Evolutionary conservation across 2,888 invertebrate genomes (phyloP).

Genomic region (Scaptomyza reducta): DNA sequence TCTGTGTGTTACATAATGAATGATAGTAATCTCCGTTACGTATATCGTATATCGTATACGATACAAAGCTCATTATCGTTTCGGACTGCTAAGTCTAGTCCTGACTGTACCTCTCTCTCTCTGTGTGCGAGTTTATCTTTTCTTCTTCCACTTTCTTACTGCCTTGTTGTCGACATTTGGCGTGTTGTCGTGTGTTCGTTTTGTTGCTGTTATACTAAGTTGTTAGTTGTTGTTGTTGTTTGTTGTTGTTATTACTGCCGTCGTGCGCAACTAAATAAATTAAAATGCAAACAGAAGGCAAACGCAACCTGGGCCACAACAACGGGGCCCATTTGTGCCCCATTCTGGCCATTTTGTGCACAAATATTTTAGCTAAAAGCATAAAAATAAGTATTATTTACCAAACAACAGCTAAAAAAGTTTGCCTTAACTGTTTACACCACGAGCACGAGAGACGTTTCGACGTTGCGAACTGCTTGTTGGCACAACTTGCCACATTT

Average conservation of each 20-base stretch:
- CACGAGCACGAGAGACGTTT: conserved; percentile 30
- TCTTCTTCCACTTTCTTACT: conserved; percentile 2
- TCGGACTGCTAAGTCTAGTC: neutral
- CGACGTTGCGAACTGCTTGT: neutral
- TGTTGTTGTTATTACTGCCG: conserved; percentile 31
- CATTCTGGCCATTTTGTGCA: conserved; percentile 15
- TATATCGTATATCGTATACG: no score
- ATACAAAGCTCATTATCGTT: no score
- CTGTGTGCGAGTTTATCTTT: neutral
- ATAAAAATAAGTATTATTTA: conserved; percentile 49
- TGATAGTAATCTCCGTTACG: no score
- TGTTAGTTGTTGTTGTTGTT: conserved; percentile 17
- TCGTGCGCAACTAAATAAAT: conserved; percentile 75
- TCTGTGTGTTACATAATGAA: no score
- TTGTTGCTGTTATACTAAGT: conserved; percentile 23
- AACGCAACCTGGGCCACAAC: conserved; percentile 11
- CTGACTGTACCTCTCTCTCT: conserved; percentile 15
- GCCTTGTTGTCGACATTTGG: conserved; percentile 30
- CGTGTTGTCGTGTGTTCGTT: conserved; percentile 53
- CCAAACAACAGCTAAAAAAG: conserved; percentile 39
- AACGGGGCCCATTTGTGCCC: neutral
- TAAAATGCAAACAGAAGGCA: conserved; percentile 70
- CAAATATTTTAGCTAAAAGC: conserved; percentile 62
- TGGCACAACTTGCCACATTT: conserved; percentile 25
- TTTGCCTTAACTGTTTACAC: conserved; percentile 47